Evolutionary conservation across 2,797 vertebrate species (phyloP).

Genomic region (Atherinosoma microstoma): DNA sequence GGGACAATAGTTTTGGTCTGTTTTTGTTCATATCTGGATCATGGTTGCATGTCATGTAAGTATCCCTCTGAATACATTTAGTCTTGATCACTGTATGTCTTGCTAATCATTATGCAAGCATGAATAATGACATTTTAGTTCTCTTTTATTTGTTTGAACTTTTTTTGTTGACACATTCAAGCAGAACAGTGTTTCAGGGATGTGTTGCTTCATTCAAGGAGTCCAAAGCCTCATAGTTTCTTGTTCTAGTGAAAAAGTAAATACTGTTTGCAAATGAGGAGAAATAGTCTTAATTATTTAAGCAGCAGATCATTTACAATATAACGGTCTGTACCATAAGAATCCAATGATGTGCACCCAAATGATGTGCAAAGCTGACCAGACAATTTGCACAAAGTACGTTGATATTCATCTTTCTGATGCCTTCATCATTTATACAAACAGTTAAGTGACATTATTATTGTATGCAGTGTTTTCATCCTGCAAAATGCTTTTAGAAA

Average conservation of each 20-base stretch:
- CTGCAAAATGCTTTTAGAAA: background rate
- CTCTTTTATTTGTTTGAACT: constrained; percentile 47
- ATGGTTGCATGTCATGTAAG: constrained; percentile 72
- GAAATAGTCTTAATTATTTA: constrained; percentile 13
- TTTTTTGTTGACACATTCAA: constrained; percentile 24
- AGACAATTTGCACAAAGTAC: background rate
- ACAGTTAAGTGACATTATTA: background rate
- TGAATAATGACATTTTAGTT: constrained; percentile 4
- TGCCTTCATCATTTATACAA: background rate
- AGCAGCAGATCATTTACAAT: constrained; percentile 4
- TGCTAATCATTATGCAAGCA: background rate
- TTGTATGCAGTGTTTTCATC: background rate
- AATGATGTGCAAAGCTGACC: background rate
- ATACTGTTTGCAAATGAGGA: constrained; percentile 14
- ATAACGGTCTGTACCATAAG: background rate
- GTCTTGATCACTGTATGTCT: background rate
- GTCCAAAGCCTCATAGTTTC: constrained; percentile 53
- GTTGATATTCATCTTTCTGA: background rate
- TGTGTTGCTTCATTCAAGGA: constrained; percentile 38
- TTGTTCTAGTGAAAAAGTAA: constrained; percentile 45
- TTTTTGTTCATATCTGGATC: constrained; percentile 34
- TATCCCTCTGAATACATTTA: constrained; percentile 41
- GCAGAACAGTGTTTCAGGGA: constrained; percentile 45
- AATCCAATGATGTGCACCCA: background rate
- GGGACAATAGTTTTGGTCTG: constrained; percentile 31